Percentiles rank a stretch among this genome's conserved stretches.
phyloP scores from a whole-genome alignment of 2,113 vertebrate genomes.

The Aviceda subcristata region DNA sequence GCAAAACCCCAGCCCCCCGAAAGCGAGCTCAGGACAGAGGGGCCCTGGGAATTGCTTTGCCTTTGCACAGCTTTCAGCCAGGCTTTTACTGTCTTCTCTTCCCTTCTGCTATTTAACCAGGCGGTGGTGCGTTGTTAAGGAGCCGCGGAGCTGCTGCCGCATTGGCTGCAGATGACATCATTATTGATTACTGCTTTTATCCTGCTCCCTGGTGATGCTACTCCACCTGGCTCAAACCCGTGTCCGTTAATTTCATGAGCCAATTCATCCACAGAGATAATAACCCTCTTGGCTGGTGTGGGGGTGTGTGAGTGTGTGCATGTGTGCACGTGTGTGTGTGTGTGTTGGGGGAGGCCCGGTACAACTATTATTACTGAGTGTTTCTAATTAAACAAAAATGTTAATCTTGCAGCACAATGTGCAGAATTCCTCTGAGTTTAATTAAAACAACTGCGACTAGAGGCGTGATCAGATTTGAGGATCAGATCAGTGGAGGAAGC shows the following conservation, averaged over 20 bases:
- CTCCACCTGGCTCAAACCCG: slow-evolving; percentile 15
- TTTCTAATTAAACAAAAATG: slow-evolving; percentile 76
- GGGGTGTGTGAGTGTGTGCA: neutral
- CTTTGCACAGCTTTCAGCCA: neutral
- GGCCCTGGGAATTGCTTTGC: neutral
- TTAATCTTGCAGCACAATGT: slow-evolving; percentile 62
- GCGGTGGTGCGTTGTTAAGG: neutral
- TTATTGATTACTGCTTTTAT: neutral
- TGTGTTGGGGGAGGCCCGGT: neutral
- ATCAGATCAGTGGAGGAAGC: slow-evolving; percentile 21
- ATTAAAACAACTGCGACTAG: slow-evolving; percentile 70
- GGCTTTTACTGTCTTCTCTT: neutral
- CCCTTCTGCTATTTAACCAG: neutral
- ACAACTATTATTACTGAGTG: neutral
- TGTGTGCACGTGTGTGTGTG: neutral
- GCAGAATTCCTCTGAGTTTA: slow-evolving; percentile 75
- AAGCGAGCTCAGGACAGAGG: neutral
- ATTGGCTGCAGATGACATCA: slow-evolving; percentile 60
- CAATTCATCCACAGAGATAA: neutral
- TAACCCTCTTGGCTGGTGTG: neutral
- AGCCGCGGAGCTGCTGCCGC: neutral
- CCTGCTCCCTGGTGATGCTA: neutral
- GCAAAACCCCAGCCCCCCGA: neutral
- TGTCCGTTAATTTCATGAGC: neutral
- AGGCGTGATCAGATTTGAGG: slow-evolving; percentile 52